Percentiles rank a stretch among this genome's conserved stretches.
Conservation (phyloP, 30 jellyfish, hydroid and myxozoan species). For the Nemopilema nomurai region DNA sequence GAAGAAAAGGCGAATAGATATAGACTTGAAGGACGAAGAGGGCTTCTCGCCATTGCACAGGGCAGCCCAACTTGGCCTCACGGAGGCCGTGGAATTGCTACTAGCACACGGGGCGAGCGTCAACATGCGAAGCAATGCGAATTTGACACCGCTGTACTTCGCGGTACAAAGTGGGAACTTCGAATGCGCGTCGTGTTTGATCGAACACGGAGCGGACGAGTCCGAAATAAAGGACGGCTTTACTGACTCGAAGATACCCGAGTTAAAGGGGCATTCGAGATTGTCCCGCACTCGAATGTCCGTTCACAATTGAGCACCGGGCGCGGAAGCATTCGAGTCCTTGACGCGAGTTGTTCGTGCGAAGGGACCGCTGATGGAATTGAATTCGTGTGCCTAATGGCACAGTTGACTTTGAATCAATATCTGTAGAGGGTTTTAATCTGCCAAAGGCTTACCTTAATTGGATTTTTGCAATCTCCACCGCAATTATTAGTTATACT, state of each 20-base stretch:
- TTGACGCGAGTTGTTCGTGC: not conserved
- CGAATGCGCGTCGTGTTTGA: constrained; percentile 87
- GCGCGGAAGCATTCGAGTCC: too few relatives aligned
- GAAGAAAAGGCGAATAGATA: constrained; percentile 55
- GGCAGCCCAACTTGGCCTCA: constrained; percentile 76
- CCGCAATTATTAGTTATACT: not conserved
- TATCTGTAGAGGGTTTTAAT: not conserved
- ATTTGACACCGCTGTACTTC: constrained; percentile 77
- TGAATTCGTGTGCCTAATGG: not conserved
- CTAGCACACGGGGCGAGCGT: constrained; percentile 84
- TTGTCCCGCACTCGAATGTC: constrained; percentile 68
- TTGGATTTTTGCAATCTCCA: not conserved
- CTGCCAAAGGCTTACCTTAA: not conserved
- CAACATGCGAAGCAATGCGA: constrained; percentile 57
- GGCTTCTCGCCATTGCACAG: constrained; percentile 88
- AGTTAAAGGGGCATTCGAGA: constrained; percentile 10
- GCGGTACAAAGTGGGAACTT: constrained; percentile 89
- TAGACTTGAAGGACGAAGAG: constrained; percentile 64
- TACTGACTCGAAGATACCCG: constrained; percentile 45
- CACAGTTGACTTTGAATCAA: not conserved
- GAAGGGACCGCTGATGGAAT: not conserved
- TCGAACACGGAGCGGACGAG: constrained; percentile 89
- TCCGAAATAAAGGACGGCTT: constrained; percentile 79
- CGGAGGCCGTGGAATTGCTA: constrained; percentile 79
- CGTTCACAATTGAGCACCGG: constrained; percentile 28